phyloP scores from a whole-genome alignment of 2,888 invertebrate species.

The Campoplex nolae region DNA sequence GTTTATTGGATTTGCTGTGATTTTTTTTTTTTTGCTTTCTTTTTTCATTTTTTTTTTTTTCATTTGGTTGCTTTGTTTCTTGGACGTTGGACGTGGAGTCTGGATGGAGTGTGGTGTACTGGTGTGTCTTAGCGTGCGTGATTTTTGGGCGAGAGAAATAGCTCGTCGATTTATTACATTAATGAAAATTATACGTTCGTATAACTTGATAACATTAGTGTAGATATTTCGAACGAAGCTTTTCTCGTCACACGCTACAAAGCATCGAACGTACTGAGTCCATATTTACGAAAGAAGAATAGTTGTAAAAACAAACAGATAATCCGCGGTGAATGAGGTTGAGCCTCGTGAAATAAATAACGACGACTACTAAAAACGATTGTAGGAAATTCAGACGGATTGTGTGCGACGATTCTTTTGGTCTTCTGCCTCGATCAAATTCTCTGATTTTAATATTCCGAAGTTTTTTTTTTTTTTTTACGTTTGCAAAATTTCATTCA shows the following conservation, averaged over 20 bases:
- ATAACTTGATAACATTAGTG: not conserved
- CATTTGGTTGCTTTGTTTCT: slow-evolving; percentile 63
- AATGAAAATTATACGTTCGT: slow-evolving; percentile 10
- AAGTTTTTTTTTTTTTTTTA: not conserved
- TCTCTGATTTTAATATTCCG: not conserved
- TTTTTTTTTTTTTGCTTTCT: slow-evolving; percentile 46
- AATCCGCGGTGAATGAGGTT: slow-evolving; percentile 1
- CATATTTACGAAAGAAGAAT: slow-evolving; percentile 47
- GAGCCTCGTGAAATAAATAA: slow-evolving; percentile 27
- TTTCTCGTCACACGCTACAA: slow-evolving; percentile 60
- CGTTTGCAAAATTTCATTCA: not conserved
- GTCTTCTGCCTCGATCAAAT: slow-evolving; percentile 36
- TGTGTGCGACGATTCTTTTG: slow-evolving; percentile 63
- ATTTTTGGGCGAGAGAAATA: slow-evolving; percentile 76
- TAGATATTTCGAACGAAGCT: slow-evolving; percentile 46
- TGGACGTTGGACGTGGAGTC: slow-evolving; percentile 83
- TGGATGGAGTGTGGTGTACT: slow-evolving; percentile 84
- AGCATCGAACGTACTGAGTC: slow-evolving; percentile 64
- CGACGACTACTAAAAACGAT: slow-evolving; percentile 34
- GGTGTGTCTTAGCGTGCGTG: slow-evolving; percentile 76
- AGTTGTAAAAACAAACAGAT: slow-evolving; percentile 16
- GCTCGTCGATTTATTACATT: slow-evolving; percentile 60
- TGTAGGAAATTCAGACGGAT: slow-evolving; percentile 68
- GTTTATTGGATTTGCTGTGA: slow-evolving; percentile 60
- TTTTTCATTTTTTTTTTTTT: slow-evolving; percentile 61